phyloP scores from a whole-genome alignment of 2,888 invertebrate genomes.

The Mycalesis mineus region DNA sequence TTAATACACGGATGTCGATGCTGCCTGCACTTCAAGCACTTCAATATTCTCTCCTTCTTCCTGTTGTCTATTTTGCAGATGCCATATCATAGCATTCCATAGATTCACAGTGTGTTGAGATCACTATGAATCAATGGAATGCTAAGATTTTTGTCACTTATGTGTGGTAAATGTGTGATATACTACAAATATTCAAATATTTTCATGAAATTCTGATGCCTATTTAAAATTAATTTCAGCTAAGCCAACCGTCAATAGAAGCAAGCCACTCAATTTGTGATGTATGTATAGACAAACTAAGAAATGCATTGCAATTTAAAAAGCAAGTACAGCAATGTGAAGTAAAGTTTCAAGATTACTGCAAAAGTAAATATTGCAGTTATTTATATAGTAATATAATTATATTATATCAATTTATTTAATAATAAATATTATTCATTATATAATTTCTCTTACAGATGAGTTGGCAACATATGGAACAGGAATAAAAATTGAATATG shows the following conservation, averaged over 20 bases:
- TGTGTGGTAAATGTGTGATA: too few relatives aligned
- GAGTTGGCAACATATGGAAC: constrained; percentile 15
- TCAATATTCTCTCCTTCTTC: too few relatives aligned
- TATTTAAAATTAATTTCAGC: constrained; percentile 28
- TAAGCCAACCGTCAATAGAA: constrained; percentile 24
- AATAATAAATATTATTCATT: neutral
- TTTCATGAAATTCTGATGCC: too few relatives aligned
- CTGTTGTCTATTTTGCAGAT: too few relatives aligned
- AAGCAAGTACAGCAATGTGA: constrained; percentile 32
- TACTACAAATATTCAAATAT: too few relatives aligned
- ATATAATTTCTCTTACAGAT: constrained; percentile 19
- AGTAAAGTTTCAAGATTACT: constrained; percentile 32
- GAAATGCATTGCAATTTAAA: constrained; percentile 32
- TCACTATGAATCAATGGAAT: too few relatives aligned
- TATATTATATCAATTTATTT: neutral
- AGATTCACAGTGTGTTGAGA: too few relatives aligned
- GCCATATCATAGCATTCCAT: too few relatives aligned
- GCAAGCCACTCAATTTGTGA: constrained; percentile 35
- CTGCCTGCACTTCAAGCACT: too few relatives aligned
- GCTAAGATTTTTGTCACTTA: too few relatives aligned
- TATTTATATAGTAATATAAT: neutral
- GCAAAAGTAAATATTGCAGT: constrained; percentile 24
- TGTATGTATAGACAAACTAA: constrained; percentile 28
- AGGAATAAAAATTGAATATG: constrained; percentile 14
- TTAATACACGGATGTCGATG: too few relatives aligned